phyloP scores from a whole-genome alignment of 92 coral and sea anemone species.

The Metridium senile region DNA sequence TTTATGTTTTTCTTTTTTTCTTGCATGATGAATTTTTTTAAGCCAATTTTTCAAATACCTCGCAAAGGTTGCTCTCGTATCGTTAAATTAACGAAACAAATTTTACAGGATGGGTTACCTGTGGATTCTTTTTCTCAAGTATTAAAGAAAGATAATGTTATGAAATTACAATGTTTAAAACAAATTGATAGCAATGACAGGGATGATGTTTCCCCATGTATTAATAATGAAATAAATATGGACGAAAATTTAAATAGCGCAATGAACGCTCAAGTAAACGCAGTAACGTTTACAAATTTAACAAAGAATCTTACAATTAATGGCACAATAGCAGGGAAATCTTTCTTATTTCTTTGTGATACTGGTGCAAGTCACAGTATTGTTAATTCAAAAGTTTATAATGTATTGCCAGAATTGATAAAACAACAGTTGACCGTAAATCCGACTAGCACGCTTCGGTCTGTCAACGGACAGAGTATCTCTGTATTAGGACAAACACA shows the following conservation, averaged over 20 bases:
- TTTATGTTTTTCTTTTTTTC: too few species aligned
- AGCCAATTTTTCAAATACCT: too few species aligned
- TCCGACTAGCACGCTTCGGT: background rate
- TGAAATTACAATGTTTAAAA: too few species aligned
- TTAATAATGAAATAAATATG: background rate
- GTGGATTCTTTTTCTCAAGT: too few species aligned
- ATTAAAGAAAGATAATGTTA: too few species aligned
- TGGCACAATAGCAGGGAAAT: slow-evolving; percentile 8
- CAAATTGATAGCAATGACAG: background rate
- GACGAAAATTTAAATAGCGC: background rate
- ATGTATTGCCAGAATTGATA: background rate
- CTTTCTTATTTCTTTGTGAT: slow-evolving; percentile 27
- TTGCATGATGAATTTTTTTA: too few species aligned
- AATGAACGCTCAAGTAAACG: background rate
- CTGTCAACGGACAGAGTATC: slow-evolving; percentile 26
- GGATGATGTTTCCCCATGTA: background rate
- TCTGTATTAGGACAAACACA: slow-evolving; percentile 26
- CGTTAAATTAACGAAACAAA: too few species aligned
- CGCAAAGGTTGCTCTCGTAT: too few species aligned
- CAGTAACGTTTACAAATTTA: background rate
- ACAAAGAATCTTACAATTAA: slow-evolving; percentile 12
- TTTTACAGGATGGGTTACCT: too few species aligned
- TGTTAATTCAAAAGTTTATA: slow-evolving; percentile 6
- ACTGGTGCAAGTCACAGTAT: slow-evolving; percentile 49
- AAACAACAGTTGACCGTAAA: background rate